These are phyloP conservation scores for Rhopalosiphum maidis DNA, from an alignment of 1,140 invertebrate genomes.

Conservation along the genomic window DNA sequence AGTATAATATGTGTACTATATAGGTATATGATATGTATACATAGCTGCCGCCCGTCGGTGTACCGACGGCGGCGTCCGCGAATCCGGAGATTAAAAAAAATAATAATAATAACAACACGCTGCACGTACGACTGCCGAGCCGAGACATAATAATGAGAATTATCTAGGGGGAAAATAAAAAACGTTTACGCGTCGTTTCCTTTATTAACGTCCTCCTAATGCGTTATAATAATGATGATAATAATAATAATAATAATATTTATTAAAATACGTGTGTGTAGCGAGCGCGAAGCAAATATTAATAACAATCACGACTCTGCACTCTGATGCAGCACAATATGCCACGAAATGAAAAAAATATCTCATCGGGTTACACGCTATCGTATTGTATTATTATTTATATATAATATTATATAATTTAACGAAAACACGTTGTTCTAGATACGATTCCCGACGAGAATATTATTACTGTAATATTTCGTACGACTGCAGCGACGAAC, in stretches of 20 bases:
- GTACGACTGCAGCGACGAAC: neutral
- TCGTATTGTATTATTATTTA: neutral
- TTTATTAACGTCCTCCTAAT: neutral
- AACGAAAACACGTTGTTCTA: neutral
- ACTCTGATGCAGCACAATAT: neutral
- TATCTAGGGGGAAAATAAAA: neutral
- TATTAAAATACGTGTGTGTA: neutral
- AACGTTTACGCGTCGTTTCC: slow-evolving; percentile 28
- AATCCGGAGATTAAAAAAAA: slow-evolving; percentile 25
- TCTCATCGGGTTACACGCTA: neutral
- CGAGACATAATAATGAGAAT: slow-evolving; percentile 26
- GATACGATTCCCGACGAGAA: neutral
- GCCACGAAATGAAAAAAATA: neutral
- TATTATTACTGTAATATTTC: neutral
- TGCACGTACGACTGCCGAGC: neutral
- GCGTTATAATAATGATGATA: neutral
- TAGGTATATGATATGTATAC: neutral
- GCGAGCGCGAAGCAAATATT: neutral
- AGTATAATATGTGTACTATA: neutral
- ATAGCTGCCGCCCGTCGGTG: neutral
- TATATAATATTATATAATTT: neutral
- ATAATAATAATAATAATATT: neutral
- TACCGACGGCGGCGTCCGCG: neutral
- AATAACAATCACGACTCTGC: slow-evolving; percentile 2
- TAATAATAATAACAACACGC: neutral